Evolutionary conservation across 1,140 invertebrate species (phyloP).

Genomic region (Trichomalopsis sarcophagae): DNA sequence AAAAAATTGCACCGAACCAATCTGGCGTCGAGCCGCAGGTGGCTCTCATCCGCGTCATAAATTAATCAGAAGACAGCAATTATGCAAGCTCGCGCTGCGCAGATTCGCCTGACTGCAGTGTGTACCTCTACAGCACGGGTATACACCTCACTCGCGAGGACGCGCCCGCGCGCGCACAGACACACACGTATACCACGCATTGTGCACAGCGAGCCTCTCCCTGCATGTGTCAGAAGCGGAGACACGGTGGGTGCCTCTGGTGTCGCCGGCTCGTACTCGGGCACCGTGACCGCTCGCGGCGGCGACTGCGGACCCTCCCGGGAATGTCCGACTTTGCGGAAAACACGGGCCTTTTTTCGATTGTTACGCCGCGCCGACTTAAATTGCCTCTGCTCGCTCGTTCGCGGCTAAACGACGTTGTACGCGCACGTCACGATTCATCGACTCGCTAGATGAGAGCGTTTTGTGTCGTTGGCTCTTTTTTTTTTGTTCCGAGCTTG

Average conservation of each 20-base stretch:
- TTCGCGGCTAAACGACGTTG: background rate
- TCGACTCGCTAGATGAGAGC: background rate
- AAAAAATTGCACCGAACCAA: background rate
- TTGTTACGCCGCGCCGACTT: background rate
- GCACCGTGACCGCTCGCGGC: slow-evolving; percentile 70
- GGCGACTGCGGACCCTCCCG: slow-evolving; percentile 64
- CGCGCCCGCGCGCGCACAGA: slow-evolving; percentile 38
- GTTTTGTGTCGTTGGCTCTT: background rate
- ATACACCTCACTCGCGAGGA: background rate
- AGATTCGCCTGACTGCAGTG: background rate
- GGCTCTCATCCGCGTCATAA: background rate
- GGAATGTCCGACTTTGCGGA: slow-evolving; percentile 44
- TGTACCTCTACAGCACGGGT: background rate
- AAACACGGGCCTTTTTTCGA: slow-evolving; percentile 11
- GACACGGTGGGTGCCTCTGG: slow-evolving; percentile 70
- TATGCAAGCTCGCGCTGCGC: slow-evolving; percentile 5
- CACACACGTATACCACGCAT: slow-evolving; percentile 38
- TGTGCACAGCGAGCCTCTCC: background rate
- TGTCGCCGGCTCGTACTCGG: slow-evolving; percentile 66
- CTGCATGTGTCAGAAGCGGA: slow-evolving; percentile 60
- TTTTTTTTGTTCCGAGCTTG: background rate
- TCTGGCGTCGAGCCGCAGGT: background rate
- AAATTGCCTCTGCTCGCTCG: background rate
- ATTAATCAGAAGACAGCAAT: background rate
- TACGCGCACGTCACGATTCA: slow-evolving; percentile 47